Evolutionary conservation across 92 coral and sea anemone species (phyloP).

Genomic region (Phenganax stokvisi): DNA sequence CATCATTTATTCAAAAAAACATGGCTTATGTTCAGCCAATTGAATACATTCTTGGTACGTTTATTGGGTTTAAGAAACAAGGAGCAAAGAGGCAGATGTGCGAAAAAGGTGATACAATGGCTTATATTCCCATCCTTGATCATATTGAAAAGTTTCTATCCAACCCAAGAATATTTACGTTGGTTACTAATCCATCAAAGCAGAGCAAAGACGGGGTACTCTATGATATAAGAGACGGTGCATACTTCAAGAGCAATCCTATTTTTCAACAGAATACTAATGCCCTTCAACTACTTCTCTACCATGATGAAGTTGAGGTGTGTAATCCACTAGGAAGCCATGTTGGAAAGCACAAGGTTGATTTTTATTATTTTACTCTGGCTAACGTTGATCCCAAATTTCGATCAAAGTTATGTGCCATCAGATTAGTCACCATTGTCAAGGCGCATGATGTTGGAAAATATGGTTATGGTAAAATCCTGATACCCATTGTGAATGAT

Average conservation of each 20-base stretch:
- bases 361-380: conserved; percentile 23
- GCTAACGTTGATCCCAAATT: conserved; percentile 30
- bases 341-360: conserved; percentile 33
- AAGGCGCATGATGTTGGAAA: conserved; percentile 34
- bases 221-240: conserved; percentile 50
- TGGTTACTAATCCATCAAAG: conserved; percentile 11
- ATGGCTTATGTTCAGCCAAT: conserved; percentile 18
- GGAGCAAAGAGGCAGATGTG: conserved; percentile 13
- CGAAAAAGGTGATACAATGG: conserved; percentile 21
- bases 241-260: conserved; percentile 44
- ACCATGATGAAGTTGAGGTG: conserved; percentile 52
- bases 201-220: conserved; percentile 43
- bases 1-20: background rate
- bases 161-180: conserved; percentile 13
- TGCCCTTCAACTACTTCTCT: conserved; percentile 45
- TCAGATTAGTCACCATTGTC: conserved; percentile 42
- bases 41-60: background rate
- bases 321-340: conserved; percentile 54
- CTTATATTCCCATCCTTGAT: conserved; percentile 25
- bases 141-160: conserved; percentile 28
- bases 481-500: conserved; percentile 42
- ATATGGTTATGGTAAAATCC: conserved; percentile 38
- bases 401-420: conserved; percentile 42
- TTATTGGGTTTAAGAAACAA: conserved; percentile 9
- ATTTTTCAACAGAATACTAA: conserved; percentile 22